A percentile compares a stretch with the other conserved stretches of the same genome.
phyloP scores from a whole-genome alignment of 2,113 vertebrate genomes.

The Nasalis larvatus region DNA sequence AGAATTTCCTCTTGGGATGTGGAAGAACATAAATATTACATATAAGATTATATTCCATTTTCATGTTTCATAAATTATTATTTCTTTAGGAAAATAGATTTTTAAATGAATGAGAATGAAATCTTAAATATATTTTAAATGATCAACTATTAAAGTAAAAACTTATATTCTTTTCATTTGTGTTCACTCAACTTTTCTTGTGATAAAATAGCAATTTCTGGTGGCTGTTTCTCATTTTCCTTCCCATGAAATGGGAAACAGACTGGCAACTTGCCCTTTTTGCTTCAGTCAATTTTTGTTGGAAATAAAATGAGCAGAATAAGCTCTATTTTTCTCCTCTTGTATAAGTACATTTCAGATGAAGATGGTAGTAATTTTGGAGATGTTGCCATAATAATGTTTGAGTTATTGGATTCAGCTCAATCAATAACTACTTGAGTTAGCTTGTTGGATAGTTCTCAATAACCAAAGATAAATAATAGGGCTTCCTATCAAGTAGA shows the following conservation, averaged over 20 bases:
- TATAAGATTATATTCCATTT: constrained; percentile 1
- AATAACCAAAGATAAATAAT: background rate
- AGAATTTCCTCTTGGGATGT: background rate
- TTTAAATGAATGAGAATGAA: constrained; percentile 1
- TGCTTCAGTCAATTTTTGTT: background rate
- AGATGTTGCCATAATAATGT: background rate
- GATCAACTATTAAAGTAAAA: background rate
- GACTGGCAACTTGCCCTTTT: background rate
- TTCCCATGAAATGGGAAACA: background rate
- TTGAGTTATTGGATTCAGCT: background rate
- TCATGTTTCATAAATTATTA: background rate
- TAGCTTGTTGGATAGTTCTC: background rate
- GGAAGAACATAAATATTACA: background rate
- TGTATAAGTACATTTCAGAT: background rate
- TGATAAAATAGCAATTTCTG: background rate
- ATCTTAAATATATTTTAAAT: constrained; percentile 28
- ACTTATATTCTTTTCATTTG: background rate
- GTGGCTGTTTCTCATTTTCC: background rate
- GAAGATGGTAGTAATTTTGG: background rate
- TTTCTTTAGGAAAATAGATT: background rate
- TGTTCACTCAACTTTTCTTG: background rate
- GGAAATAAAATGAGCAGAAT: background rate
- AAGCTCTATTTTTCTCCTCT: background rate
- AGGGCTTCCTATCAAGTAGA: background rate
- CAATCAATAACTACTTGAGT: background rate